Evolutionary conservation across 1,140 invertebrate genomes (phyloP).

Genomic region (Drosophila nebulosa): DNA sequence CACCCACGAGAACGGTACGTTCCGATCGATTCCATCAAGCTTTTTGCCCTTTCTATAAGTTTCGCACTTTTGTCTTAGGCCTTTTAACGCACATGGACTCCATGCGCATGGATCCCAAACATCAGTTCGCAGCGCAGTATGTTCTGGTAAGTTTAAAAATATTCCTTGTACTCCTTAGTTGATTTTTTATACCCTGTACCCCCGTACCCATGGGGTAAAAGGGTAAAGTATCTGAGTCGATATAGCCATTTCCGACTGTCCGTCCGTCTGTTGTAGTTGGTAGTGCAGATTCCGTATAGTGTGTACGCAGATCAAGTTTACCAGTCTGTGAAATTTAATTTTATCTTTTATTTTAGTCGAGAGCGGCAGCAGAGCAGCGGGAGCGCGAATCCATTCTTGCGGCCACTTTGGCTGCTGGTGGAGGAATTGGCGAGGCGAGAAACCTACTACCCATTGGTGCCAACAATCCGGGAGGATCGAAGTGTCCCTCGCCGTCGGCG

Average conservation of each 20-base stretch:
- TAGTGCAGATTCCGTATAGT: too few species aligned
- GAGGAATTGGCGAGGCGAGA: slow-evolving; percentile 10
- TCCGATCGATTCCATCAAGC: background rate
- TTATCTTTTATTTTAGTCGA: slow-evolving; percentile 81
- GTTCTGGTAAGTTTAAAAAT: slow-evolving; percentile 83
- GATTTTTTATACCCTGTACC: too few species aligned
- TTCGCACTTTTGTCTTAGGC: slow-evolving; percentile 83
- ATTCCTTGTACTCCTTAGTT: background rate
- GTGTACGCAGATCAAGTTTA: too few species aligned
- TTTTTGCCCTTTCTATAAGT: background rate
- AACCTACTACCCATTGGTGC: slow-evolving; percentile 81
- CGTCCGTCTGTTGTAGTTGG: too few species aligned
- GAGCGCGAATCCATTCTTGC: slow-evolving; percentile 90
- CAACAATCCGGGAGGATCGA: slow-evolving; percentile 72
- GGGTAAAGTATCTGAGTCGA: too few species aligned
- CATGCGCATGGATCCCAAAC: slow-evolving; percentile 97
- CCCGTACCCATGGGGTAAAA: too few species aligned
- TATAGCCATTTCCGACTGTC: too few species aligned
- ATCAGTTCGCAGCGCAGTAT: slow-evolving; percentile 96
- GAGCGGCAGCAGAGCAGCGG: slow-evolving; percentile 93
- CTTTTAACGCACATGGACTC: slow-evolving; percentile 96
- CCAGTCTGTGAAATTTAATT: too few species aligned
- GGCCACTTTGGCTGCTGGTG: slow-evolving; percentile 85
- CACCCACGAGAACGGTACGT: slow-evolving; percentile 93
- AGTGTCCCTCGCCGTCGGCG: slow-evolving; percentile 89